These are phyloP conservation scores for Lepisosteus oculatus DNA, from an alignment of 2,113 vertebrate species.

Conservation along the genomic window DNA sequence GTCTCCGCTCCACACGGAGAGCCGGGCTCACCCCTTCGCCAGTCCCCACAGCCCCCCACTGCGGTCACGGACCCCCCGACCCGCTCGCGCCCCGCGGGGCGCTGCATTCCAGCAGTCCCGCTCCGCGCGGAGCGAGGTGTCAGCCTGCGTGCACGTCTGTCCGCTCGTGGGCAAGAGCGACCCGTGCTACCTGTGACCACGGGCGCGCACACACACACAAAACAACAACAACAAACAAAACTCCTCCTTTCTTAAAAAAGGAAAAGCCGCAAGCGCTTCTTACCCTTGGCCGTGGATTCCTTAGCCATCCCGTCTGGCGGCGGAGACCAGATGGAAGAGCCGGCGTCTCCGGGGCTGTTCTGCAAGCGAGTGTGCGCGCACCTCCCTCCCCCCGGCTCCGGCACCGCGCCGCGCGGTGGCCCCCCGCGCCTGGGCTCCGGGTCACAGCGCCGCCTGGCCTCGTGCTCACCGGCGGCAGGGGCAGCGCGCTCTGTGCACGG, in stretches of 20 bases:
- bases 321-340: conserved; percentile 15
- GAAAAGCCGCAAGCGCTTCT: conserved; percentile 18
- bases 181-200: conserved; percentile 48
- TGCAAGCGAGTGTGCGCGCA: conserved; percentile 28
- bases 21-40: too few species aligned
- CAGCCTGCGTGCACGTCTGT: conserved; percentile 20
- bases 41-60: too few species aligned
- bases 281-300: conserved; percentile 61
- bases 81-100: neutral
- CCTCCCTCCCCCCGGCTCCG: conserved; percentile 29
- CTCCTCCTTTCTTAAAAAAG: neutral
- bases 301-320: conserved; percentile 60
- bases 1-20: too few species aligned
- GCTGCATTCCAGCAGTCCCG: conserved; percentile 57
- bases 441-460: conserved; percentile 14
- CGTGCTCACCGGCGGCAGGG: conserved; percentile 23
- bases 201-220: conserved; percentile 13
- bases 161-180: conserved; percentile 6
- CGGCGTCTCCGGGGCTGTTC: conserved; percentile 33
- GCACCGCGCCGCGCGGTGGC: conserved; percentile 41
- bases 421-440: conserved; percentile 23
- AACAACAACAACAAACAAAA: neutral
- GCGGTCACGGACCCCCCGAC: too few species aligned
- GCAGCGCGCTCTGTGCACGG: conserved; percentile 39
- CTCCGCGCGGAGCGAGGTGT: conserved; percentile 14